Percentiles rank a stretch among this genome's conserved stretches.
phyloP scores from a whole-genome alignment of 2,888 invertebrate species.

The Eumerus sabulonum region DNA sequence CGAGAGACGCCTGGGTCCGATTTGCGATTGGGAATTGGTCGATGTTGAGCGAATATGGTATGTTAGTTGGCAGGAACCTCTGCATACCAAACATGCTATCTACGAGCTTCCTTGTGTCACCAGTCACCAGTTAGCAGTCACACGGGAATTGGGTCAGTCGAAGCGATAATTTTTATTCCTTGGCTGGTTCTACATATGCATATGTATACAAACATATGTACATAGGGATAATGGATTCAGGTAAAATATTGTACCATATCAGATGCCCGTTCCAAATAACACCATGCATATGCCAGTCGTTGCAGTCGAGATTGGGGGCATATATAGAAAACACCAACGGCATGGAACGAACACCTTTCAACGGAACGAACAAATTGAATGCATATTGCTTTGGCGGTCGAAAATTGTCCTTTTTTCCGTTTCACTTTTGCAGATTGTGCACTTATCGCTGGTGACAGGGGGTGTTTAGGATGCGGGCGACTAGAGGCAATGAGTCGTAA shows the following conservation, averaged over 20 bases:
- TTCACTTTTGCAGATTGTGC: slow-evolving; percentile 31
- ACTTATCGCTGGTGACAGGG: slow-evolving; percentile 31
- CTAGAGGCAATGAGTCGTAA: too few relatives aligned
- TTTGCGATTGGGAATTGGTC: too few relatives aligned
- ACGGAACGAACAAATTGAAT: slow-evolving; percentile 1
- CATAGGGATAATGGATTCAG: background rate
- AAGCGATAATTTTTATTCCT: slow-evolving; percentile 32
- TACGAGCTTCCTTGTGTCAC: too few relatives aligned
- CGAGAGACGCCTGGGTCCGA: too few relatives aligned
- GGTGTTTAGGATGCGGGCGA: background rate
- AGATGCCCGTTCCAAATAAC: slow-evolving; percentile 9
- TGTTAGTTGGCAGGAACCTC: too few relatives aligned
- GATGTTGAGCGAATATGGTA: background rate
- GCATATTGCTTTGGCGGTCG: slow-evolving; percentile 16
- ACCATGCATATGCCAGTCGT: slow-evolving; percentile 3
- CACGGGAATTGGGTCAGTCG: slow-evolving; percentile 25
- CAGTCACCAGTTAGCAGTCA: too few relatives aligned
- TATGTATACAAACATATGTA: too few relatives aligned
- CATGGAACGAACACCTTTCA: background rate
- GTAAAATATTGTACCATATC: background rate
- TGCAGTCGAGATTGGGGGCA: slow-evolving; percentile 6
- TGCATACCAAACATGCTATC: too few relatives aligned
- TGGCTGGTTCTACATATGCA: too few relatives aligned
- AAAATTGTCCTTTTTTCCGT: background rate
- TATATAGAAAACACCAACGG: background rate